Evolutionary conservation across 1,140 invertebrate genomes (phyloP).

Genomic region (Pseudomyrmex flavicornis): DNA sequence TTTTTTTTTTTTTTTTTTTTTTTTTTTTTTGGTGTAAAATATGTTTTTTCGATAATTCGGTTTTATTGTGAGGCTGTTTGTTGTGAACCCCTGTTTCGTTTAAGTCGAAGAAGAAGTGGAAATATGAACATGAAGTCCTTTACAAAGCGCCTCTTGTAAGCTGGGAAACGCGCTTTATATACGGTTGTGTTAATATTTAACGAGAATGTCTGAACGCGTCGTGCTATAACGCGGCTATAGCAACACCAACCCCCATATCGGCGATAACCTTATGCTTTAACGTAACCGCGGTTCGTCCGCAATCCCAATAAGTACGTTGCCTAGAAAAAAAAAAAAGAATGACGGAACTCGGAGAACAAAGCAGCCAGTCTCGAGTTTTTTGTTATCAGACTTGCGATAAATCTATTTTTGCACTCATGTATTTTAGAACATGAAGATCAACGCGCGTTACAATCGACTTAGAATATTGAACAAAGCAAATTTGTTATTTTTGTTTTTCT

Average conservation of each 20-base stretch:
- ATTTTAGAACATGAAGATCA: background rate
- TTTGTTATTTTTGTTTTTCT: background rate
- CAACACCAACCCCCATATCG: slow-evolving; percentile 56
- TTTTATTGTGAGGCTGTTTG: slow-evolving; percentile 4
- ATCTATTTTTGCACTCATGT: background rate
- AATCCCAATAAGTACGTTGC: slow-evolving; percentile 52
- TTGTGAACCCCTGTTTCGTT: slow-evolving; percentile 19
- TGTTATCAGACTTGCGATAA: slow-evolving; percentile 4
- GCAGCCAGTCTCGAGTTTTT: slow-evolving; percentile 22
- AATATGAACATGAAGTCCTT: slow-evolving; percentile 38
- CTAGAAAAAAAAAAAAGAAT: slow-evolving; percentile 2
- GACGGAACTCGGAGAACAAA: background rate
- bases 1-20: too few species aligned
- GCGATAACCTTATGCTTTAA: slow-evolving; percentile 49
- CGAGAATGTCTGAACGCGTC: slow-evolving; percentile 46
- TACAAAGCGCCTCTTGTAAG: slow-evolving; percentile 27
- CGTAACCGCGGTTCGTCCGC: slow-evolving; percentile 35
- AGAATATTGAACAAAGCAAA: too few species aligned
- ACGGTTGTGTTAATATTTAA: slow-evolving; percentile 53
- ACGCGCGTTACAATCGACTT: background rate
- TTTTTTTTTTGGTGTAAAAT: background rate
- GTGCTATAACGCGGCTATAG: slow-evolving; percentile 55
- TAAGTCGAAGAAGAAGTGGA: slow-evolving; percentile 46
- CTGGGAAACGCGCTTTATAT: slow-evolving; percentile 44
- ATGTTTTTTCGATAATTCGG: background rate